Conservation (phyloP, 2,888 invertebrate species). For the Ornithoptera priamus region DNA sequence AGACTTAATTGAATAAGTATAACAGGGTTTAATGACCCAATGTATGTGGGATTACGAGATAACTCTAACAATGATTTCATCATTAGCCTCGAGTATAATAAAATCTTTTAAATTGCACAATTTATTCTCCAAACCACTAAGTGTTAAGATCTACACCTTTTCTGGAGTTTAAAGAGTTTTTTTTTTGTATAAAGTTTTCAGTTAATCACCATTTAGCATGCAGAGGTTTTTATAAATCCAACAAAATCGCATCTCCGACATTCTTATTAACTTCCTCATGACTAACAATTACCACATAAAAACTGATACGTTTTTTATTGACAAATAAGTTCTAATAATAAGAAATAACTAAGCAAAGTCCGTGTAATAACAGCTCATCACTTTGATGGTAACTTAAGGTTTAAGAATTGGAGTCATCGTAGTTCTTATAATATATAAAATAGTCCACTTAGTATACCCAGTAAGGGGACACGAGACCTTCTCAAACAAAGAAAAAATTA, state of each 20-base stretch:
- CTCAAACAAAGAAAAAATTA: no score
- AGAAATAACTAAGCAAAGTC: no score
- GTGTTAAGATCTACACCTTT: slow-evolving; percentile 14
- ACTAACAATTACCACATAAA: background rate
- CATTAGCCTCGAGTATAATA: slow-evolving; percentile 9
- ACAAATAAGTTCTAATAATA: background rate
- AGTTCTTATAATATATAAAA: no score
- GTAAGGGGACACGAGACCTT: no score
- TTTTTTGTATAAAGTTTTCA: slow-evolving; percentile 6
- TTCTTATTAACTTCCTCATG: background rate
- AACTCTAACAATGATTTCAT: slow-evolving; percentile 5
- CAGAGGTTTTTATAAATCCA: slow-evolving; percentile 3
- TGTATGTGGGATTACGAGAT: slow-evolving; percentile 9
- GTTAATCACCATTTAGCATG: slow-evolving; percentile 9
- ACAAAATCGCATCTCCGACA: slow-evolving; percentile 3
- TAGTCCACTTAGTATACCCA: no score
- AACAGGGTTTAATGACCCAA: slow-evolving; percentile 13
- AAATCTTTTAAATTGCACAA: slow-evolving; percentile 12
- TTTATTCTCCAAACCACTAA: slow-evolving; percentile 7
- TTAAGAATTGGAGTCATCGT: no score
- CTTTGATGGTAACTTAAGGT: no score
- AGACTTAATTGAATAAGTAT: slow-evolving; percentile 3
- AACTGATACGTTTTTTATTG: background rate
- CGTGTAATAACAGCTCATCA: no score
- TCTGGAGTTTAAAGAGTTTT: background rate